A percentile compares a stretch with the other conserved stretches of the same genome.
Conservation (phyloP, 2,888 invertebrate genomes). For the Gerris lacustris region DNA sequence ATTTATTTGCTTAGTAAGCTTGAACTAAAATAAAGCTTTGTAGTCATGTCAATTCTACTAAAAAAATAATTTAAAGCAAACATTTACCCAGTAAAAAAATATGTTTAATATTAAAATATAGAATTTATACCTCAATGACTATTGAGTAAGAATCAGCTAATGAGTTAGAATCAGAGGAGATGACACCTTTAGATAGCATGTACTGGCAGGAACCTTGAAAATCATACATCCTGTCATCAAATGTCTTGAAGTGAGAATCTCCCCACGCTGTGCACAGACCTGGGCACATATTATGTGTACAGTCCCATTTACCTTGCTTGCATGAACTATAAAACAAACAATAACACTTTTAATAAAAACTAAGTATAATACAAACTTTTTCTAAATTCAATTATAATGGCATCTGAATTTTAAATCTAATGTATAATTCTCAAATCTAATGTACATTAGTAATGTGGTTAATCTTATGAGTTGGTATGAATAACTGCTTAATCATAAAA, state of each 20-base stretch:
- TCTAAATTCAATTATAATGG: too few relatives aligned
- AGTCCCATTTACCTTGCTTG: constrained; percentile 65
- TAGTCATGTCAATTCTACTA: too few relatives aligned
- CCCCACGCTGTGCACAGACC: constrained; percentile 78
- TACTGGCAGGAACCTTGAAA: constrained; percentile 86
- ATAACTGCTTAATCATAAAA: too few relatives aligned
- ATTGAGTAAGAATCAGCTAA: constrained; percentile 55
- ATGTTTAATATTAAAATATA: background rate
- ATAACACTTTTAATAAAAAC: background rate
- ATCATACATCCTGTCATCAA: constrained; percentile 68
- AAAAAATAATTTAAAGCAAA: too few relatives aligned
- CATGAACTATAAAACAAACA: constrained; percentile 45
- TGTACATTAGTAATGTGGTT: too few relatives aligned
- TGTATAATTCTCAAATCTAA: background rate
- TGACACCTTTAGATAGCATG: constrained; percentile 60
- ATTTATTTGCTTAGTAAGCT: too few relatives aligned
- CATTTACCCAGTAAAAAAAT: too few relatives aligned
- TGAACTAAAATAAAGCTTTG: too few relatives aligned
- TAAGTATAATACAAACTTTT: too few relatives aligned
- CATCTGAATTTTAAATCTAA: background rate
- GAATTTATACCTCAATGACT: constrained; percentile 51
- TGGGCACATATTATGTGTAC: constrained; percentile 58
- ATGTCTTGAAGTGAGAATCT: constrained; percentile 78
- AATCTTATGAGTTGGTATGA: too few relatives aligned
- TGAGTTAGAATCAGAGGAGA: constrained; percentile 34